Conservation (phyloP, 2,113 vertebrate genomes). For the Nesoenas mayeri region DNA sequence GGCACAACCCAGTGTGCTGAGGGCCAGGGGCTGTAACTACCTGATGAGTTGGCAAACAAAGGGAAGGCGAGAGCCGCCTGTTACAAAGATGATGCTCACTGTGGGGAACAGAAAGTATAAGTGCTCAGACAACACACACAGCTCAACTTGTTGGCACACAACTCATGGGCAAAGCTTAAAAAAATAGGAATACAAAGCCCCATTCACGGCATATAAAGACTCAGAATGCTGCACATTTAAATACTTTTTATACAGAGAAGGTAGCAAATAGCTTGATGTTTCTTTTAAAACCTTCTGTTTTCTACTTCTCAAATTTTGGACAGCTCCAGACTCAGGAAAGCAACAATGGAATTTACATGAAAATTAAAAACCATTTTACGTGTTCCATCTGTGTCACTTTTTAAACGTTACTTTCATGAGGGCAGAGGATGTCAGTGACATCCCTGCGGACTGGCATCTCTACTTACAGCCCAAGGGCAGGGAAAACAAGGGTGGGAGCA, state of each 20-base stretch:
- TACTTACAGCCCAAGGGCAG: background rate
- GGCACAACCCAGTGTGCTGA: background rate
- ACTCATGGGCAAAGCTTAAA: background rate
- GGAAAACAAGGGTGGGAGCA: background rate
- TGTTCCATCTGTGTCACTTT: conserved; percentile 26
- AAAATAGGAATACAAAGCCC: background rate
- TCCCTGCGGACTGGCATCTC: background rate
- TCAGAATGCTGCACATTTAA: conserved; percentile 10
- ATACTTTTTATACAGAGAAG: conserved; percentile 1
- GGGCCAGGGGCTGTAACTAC: background rate
- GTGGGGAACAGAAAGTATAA: background rate
- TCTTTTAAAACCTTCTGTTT: conserved; percentile 51
- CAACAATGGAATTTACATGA: conserved; percentile 56
- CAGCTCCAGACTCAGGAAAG: conserved; percentile 54
- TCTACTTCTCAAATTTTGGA: conserved; percentile 54
- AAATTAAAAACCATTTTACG: conserved; percentile 55
- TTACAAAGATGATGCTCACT: background rate
- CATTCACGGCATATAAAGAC: background rate
- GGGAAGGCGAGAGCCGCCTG: background rate
- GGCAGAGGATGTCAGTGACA: conserved; percentile 18
- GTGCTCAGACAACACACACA: background rate
- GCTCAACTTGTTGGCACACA: background rate
- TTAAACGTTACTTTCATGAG: conserved; percentile 5
- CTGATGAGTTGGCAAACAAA: background rate
- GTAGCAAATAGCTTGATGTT: conserved; percentile 10